Evolutionary conservation across 2,888 invertebrate genomes (phyloP).

Genomic region (Baccha elongata): DNA sequence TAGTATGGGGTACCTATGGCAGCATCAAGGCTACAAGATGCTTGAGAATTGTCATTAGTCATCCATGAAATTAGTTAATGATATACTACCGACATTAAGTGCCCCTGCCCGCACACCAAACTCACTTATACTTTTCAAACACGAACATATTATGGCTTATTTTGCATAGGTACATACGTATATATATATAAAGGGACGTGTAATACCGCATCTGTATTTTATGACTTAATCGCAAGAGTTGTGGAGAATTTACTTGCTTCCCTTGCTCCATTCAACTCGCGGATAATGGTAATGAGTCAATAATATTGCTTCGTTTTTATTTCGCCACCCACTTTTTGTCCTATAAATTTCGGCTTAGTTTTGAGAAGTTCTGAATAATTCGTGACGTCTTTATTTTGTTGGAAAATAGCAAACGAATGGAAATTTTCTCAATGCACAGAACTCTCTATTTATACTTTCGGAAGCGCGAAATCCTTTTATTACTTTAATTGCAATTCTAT

Average conservation of each 20-base stretch:
- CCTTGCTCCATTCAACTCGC: constrained; percentile 13
- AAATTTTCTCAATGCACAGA: constrained; percentile 8
- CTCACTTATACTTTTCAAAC: constrained; percentile 32
- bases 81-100: constrained; percentile 65
- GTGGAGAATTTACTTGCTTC: constrained; percentile 14
- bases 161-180: constrained; percentile 54
- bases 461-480: constrained; percentile 59
- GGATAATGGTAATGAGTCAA: constrained; percentile 68
- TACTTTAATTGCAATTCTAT: constrained; percentile 72
- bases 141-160: constrained; percentile 30
- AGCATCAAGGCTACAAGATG: constrained; percentile 21
- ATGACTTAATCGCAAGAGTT: constrained; percentile 59
- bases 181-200: too few species aligned
- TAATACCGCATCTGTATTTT: constrained; percentile 66
- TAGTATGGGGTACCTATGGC: too few species aligned
- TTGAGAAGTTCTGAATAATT: too few species aligned
- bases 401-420: background rate
- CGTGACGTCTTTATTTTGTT: background rate
- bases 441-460: constrained; percentile 41
- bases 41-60: constrained; percentile 64
- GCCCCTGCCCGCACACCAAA: constrained; percentile 28
- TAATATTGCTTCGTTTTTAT: constrained; percentile 56
- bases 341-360: constrained; percentile 56
- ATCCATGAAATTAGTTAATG: constrained; percentile 68
- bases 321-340: constrained; percentile 29